Percentiles rank a stretch among this genome's conserved stretches.
phyloP scores from a whole-genome alignment of 1,140 invertebrate genomes.

The Meloidogyne chitwoodi region DNA sequence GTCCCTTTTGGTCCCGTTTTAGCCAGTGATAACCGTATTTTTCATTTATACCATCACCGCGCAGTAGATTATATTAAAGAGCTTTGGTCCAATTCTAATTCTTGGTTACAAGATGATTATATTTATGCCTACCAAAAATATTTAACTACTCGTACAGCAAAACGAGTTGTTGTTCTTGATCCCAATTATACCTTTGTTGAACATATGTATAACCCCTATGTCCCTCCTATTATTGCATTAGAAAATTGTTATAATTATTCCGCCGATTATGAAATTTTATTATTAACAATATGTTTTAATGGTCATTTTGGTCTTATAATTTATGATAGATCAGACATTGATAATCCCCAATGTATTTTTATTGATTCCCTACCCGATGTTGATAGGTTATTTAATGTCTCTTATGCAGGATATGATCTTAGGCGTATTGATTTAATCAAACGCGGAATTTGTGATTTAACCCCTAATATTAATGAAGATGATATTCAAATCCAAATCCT shows the following conservation, averaged over 20 bases:
- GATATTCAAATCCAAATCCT: not conserved
- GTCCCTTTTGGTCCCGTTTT: too few relatives aligned
- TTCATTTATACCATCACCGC: too few relatives aligned
- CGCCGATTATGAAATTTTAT: not conserved
- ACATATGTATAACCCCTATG: not conserved
- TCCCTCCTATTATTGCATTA: not conserved
- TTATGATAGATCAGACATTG: not conserved
- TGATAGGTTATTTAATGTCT: not conserved
- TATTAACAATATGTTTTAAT: not conserved
- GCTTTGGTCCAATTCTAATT: too few relatives aligned
- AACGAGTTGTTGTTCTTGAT: not conserved
- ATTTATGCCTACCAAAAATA: too few relatives aligned
- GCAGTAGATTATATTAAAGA: too few relatives aligned
- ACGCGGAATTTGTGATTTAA: not conserved
- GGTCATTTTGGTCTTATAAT: not conserved
- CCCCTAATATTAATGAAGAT: not conserved
- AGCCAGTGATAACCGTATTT: too few relatives aligned
- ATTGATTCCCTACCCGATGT: not conserved
- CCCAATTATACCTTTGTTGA: not conserved
- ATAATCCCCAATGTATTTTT: not conserved
- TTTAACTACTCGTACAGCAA: not conserved
- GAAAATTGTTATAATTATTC: conserved; percentile 7
- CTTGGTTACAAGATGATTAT: too few relatives aligned
- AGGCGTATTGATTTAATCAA: not conserved
- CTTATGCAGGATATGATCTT: not conserved